These are phyloP conservation scores for Tympanoctomys barrerae DNA, from an alignment of 2,797 vertebrate species.

Conservation along the genomic window DNA sequence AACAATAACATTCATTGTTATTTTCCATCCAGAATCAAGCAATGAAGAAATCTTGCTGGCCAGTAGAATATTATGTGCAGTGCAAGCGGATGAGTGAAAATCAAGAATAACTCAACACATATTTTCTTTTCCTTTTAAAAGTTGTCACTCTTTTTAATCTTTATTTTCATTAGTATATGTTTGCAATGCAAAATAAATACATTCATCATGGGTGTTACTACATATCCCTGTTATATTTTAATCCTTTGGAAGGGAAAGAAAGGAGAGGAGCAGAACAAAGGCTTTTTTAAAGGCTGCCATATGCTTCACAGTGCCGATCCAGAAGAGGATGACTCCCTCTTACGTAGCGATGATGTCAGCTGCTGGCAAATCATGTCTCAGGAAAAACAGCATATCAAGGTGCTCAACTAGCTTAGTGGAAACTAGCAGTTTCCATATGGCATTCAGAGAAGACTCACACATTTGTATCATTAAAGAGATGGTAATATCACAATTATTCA, in stretches of 20 bases:
- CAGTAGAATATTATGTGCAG: neutral
- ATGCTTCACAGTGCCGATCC: neutral
- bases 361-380: neutral
- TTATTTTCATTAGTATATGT: neutral
- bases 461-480: neutral
- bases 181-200: neutral
- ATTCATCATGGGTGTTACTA: neutral
- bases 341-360: neutral
- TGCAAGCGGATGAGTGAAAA: neutral
- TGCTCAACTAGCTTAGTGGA: neutral
- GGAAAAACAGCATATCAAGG: neutral
- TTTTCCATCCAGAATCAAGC: neutral
- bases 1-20: neutral
- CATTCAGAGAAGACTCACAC: neutral
- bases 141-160: neutral
- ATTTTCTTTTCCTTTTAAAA: neutral
- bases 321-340: neutral
- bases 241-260: neutral
- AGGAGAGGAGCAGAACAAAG: neutral
- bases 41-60: neutral
- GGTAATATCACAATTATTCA: neutral
- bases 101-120: neutral
- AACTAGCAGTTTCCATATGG: neutral
- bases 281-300: neutral
- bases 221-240: neutral